Base-by-base conservation (phyloP, 2,888 invertebrate species). In the Amiota communis region DNA sequence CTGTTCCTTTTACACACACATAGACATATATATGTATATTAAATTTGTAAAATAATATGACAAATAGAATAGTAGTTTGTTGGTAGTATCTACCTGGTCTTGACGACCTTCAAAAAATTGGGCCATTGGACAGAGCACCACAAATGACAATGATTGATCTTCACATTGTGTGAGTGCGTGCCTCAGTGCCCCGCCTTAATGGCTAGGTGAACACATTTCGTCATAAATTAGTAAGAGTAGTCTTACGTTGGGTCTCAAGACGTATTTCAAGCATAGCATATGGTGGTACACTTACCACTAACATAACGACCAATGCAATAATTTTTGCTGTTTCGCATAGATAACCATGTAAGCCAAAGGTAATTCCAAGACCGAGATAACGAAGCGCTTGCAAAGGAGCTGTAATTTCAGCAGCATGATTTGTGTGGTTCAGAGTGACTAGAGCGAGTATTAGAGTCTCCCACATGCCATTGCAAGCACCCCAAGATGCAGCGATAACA, bases 381-480 rank as follows among this genome's bases (percentile, higher is more conserved):
- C 92, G 92, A 89, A 93, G 84, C 82, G 93, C 93, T 88, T 94
- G 88, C 1, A 92, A 85, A 0, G 91, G 88, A 2, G 87, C 93
- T 90, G 86, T 77, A 4, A 88, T 86, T 72, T 89, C 87, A 6
- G 83, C 80, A n/a, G 89, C 89, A 80, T 88, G 90, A 83, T 87
- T 87, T 79, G 87, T 82, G 72, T 90, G 90, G 71, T 89, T 90
- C 8, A 89, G 81, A 4, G 90, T 90, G 59, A 90, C 86, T 73
- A 90, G 78, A n/a, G 90, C 88, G 64, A 90, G 90, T 70, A 91
- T 87, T 23, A 92, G 87, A 4, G 95, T 95, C 85, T 96, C 95
- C 96, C 96, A 96, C 79, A 96, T 93, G 20, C 95, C 94, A 72
- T 95, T 95, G 88, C 96, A 96, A 2, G 96, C 95, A 15, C 95